Base-by-base conservation (phyloP, 2,888 invertebrate genomes). In the Eupithecia insigniata region DNA sequence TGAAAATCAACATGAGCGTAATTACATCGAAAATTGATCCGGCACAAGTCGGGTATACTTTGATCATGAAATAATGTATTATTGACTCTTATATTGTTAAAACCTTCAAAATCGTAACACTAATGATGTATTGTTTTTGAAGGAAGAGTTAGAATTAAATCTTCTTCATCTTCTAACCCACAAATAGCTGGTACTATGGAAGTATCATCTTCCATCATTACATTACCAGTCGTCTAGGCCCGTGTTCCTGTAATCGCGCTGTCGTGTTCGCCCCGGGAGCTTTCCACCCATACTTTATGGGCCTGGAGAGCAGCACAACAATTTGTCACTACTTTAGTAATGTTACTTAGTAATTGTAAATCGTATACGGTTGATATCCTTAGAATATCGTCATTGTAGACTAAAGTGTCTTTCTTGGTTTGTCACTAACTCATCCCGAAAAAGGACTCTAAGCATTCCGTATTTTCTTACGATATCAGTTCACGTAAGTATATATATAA, bases 261-360 rank as follows among this genome's bases (percentile, higher is more conserved):
- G 88, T 90, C 89, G 87, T 90, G 90, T 89, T 84, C 88, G 84
- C 90, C 86, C 83, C 89, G 78, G 90, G 90, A 88, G 89, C 87
- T 82, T 83, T 87, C 86, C 83, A 78, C 80, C 82, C 77, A 83
- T 87, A 85, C 83, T 85, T 87, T 87, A 87, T 85, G 58, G 83
- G 69, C 75, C 78, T 75, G 62, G 73, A 79, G 76, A 70, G 70
- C 77, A 82, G 84, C 80, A 83, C 83, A 85, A 86, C 88, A 81
- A 91, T 91, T 90, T 90, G 90, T 90, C 90, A 88, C 87, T 62
- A 62, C 34, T 32, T 62, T n/a, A 32, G 32, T 83, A 80, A 80
- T 85, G 87, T 87, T 84, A 80, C 67, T 60, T 30, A 30, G 30
- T 28, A 30, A 74, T 73, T 65, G 70, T 60, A 65, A n/a, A 43